Evolutionary conservation across 1,140 invertebrate genomes (phyloP).

Genomic region (Tetranychus urticae): DNA sequence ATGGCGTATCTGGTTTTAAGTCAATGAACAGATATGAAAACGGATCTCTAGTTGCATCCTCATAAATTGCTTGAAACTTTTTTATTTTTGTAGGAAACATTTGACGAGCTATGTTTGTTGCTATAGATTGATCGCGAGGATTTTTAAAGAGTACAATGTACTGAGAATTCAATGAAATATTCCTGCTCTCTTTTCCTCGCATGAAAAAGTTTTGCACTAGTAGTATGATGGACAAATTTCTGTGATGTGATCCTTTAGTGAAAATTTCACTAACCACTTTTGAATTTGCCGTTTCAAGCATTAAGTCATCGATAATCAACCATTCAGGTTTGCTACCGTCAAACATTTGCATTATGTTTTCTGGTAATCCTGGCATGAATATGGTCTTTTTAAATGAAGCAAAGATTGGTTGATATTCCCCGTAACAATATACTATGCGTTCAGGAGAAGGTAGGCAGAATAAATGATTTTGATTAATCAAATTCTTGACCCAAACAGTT

Average conservation of each 20-base stretch:
- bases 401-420: not conserved
- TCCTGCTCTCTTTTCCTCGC: constrained; percentile 18
- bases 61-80: too few relatives aligned
- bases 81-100: too few relatives aligned
- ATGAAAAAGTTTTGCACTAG: constrained; percentile 22
- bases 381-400: too few relatives aligned
- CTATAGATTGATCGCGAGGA: too few relatives aligned
- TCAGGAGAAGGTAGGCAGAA: not conserved
- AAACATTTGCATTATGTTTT: too few relatives aligned
- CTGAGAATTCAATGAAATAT: constrained; percentile 12
- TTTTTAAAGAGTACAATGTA: too few relatives aligned
- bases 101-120: too few relatives aligned
- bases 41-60: too few relatives aligned
- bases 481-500: not conserved
- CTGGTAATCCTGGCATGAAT: too few relatives aligned
- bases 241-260: constrained; percentile 18
- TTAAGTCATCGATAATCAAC: constrained; percentile 20
- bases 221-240: constrained; percentile 14
- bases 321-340: not conserved
- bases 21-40: too few relatives aligned
- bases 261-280: constrained; percentile 19
- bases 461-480: too few relatives aligned
- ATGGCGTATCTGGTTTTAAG: too few relatives aligned
- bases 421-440: not conserved
- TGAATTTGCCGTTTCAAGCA: constrained; percentile 17